Conservation (phyloP, 2,888 invertebrate genomes). For the Caenorhabditis virilis region DNA sequence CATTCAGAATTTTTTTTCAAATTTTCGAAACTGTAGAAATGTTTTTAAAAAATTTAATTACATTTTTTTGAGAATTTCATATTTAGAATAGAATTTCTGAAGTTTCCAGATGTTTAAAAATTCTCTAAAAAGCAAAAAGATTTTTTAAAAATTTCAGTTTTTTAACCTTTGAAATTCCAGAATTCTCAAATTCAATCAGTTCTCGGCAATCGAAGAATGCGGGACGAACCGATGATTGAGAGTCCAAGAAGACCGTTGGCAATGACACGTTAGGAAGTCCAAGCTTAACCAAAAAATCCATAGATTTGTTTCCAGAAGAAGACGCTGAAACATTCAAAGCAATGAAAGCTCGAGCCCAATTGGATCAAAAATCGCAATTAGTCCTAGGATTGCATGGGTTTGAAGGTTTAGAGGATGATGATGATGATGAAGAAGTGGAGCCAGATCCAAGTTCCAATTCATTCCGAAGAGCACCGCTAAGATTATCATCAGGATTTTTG, state of each 20-base stretch:
- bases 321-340: slow-evolving; percentile 18
- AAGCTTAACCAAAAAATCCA: background rate
- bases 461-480: slow-evolving; percentile 37
- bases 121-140: background rate
- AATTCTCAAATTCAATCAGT: slow-evolving; percentile 24
- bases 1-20: background rate
- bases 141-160: background rate
- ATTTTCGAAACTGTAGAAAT: background rate
- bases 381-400: slow-evolving; percentile 47
- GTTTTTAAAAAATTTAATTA: background rate
- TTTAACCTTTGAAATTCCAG: slow-evolving; percentile 5
- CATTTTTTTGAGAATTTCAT: background rate
- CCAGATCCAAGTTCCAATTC: slow-evolving; percentile 23
- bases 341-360: slow-evolving; percentile 30
- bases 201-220: slow-evolving; percentile 16
- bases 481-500: slow-evolving; percentile 36
- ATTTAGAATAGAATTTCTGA: background rate
- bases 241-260: slow-evolving; percentile 23
- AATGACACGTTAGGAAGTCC: slow-evolving; percentile 19
- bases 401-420: slow-evolving; percentile 13
- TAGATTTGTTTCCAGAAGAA: slow-evolving; percentile 18
- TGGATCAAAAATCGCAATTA: slow-evolving; percentile 43
- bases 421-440: slow-evolving; percentile 13
- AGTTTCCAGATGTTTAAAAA: background rate
- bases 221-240: slow-evolving; percentile 25